Percentiles rank a stretch among this genome's conserved stretches.
These are phyloP conservation scores for Ceratothoa steindachneri DNA, from an alignment of 2,888 invertebrate genomes.

Conservation along the genomic window DNA sequence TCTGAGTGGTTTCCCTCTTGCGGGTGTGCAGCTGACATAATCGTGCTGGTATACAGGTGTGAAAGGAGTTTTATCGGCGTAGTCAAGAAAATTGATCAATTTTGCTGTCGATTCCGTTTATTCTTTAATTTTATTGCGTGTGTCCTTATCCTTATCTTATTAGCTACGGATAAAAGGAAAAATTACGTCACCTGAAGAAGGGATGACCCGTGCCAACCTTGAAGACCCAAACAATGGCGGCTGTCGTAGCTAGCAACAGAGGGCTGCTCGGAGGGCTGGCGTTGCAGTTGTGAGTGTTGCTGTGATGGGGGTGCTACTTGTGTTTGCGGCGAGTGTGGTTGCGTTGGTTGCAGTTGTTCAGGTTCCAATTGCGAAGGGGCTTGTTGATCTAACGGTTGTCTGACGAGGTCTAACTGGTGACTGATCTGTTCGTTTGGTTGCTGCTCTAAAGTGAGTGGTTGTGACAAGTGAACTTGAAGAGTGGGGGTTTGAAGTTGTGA, in stretches of 20 bases:
- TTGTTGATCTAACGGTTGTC: neutral
- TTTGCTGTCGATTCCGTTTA: no score
- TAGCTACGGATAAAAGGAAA: no score
- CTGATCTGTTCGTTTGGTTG: neutral
- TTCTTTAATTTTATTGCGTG: no score
- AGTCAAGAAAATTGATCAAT: no score
- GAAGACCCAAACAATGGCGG: conserved; percentile 29
- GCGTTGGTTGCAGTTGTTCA: neutral
- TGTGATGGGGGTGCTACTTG: neutral
- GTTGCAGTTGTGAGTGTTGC: conserved; percentile 13
- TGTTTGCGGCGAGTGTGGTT: neutral
- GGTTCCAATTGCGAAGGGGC: neutral
- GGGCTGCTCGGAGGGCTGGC: neutral
- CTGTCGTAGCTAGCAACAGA: conserved; percentile 7
- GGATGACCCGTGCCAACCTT: conserved; percentile 27
- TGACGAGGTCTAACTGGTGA: neutral
- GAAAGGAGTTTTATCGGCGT: no score
- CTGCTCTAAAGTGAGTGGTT: neutral
- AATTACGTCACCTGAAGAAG: conserved; percentile 17
- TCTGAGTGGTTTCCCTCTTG: no score
- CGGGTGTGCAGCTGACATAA: no score
- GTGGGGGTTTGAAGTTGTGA: neutral
- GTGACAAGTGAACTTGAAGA: neutral
- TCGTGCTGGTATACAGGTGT: no score
- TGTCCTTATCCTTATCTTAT: no score